Evolutionary conservation across 2,113 vertebrate species (phyloP).

Genomic region (Pseudopodoces humilis): DNA sequence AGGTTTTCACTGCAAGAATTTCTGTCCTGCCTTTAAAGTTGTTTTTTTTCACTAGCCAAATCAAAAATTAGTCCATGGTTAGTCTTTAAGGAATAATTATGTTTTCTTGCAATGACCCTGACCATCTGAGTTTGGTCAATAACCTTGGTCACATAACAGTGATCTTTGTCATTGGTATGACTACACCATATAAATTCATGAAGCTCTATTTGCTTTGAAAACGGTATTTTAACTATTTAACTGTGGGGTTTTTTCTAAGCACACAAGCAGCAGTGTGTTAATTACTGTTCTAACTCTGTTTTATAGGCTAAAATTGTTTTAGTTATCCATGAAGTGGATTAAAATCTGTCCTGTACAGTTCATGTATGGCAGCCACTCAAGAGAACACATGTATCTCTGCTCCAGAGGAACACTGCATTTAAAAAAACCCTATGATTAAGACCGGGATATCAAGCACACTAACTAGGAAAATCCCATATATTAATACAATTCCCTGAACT

Average conservation of each 20-base stretch:
- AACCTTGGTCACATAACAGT: not conserved
- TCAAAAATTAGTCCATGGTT: not conserved
- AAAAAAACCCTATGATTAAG: not conserved
- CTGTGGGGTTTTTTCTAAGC: not conserved
- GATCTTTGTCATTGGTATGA: not conserved
- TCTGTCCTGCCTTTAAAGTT: not conserved
- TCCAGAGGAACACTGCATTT: not conserved
- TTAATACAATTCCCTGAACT: not conserved
- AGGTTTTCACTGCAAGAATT: not conserved
- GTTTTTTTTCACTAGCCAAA: not conserved
- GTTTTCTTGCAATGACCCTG: not conserved
- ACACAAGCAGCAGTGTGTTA: not conserved
- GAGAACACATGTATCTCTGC: fast-evolving
- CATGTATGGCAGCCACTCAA: not conserved
- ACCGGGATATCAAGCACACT: not conserved
- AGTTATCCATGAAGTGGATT: not conserved
- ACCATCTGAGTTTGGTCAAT: not conserved
- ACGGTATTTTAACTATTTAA: not conserved
- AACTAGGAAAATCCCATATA: not conserved
- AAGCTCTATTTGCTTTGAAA: not conserved
- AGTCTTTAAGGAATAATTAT: not conserved
- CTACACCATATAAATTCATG: not conserved
- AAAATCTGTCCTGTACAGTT: not conserved
- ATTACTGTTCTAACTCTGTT: not conserved
- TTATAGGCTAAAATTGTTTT: not conserved